phyloP scores from a whole-genome alignment of 1,140 invertebrate genomes.

The Stenopsyche tienmushanensis region DNA sequence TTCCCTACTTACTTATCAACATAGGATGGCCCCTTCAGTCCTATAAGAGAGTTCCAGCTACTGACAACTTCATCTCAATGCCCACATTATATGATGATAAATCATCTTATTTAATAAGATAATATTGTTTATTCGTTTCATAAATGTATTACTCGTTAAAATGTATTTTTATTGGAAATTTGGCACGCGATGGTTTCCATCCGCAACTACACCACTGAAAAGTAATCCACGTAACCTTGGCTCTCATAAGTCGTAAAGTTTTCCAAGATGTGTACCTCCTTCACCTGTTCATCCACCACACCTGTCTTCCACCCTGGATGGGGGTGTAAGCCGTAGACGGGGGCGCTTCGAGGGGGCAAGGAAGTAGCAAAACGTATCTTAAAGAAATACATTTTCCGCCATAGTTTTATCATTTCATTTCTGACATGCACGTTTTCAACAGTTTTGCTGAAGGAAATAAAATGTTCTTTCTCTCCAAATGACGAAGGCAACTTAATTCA shows the following conservation, averaged over 20 bases:
- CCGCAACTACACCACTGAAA: constrained; percentile 17
- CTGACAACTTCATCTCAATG: no score
- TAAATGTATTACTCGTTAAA: no score
- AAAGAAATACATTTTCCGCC: constrained; percentile 27
- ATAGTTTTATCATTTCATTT: constrained; percentile 38
- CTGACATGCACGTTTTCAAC: constrained; percentile 32
- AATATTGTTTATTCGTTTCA: no score
- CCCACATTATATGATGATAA: no score
- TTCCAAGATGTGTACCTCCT: constrained; percentile 21
- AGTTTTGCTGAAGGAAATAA: constrained; percentile 19
- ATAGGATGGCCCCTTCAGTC: no score
- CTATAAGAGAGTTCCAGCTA: no score
- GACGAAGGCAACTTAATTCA: not conserved
- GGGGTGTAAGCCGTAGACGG: not conserved
- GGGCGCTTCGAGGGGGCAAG: not conserved
- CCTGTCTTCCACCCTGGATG: constrained; percentile 13
- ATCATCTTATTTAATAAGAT: no score
- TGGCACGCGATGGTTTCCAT: no score
- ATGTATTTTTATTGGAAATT: not conserved
- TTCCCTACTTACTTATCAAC: no score
- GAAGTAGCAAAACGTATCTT: not conserved
- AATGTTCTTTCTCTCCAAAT: not conserved
- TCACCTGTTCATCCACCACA: constrained; percentile 12
- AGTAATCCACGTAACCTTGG: constrained; percentile 34
- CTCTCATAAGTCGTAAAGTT: constrained; percentile 37